Conservation (phyloP, 2,797 vertebrate species). For the Mallotus villosus region DNA sequence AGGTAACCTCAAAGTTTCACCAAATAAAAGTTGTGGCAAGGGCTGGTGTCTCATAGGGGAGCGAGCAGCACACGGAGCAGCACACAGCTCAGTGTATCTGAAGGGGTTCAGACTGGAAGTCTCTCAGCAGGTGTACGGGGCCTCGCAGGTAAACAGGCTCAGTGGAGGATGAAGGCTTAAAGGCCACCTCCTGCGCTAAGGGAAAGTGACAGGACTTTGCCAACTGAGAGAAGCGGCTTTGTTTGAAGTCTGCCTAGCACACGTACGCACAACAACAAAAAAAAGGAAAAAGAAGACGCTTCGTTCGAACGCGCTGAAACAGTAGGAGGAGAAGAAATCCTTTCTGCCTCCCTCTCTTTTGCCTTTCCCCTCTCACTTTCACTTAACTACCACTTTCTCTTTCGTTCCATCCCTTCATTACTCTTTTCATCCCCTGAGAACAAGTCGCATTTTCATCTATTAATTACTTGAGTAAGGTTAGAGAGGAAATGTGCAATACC, state of each 20-base stretch:
- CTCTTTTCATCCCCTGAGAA: slow-evolving; percentile 14
- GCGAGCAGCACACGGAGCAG: not conserved
- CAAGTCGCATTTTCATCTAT: slow-evolving; percentile 12
- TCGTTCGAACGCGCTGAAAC: slow-evolving; percentile 11
- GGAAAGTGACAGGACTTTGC: slow-evolving; percentile 39
- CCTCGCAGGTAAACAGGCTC: slow-evolving; percentile 28
- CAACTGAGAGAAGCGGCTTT: slow-evolving; percentile 22
- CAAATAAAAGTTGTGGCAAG: not conserved
- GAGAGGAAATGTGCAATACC: slow-evolving; percentile 13
- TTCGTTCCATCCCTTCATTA: not conserved
- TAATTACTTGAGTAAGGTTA: slow-evolving; percentile 33
- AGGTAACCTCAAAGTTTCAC: not conserved
- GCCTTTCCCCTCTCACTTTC: slow-evolving; percentile 5
- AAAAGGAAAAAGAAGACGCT: slow-evolving; percentile 11
- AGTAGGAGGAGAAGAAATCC: slow-evolving; percentile 10
- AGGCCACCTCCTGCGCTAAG: slow-evolving; percentile 18
- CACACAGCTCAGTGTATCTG: slow-evolving; percentile 10
- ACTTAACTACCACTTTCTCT: not conserved
- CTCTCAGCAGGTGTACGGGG: slow-evolving; percentile 27
- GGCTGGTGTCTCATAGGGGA: not conserved
- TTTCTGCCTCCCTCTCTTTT: slow-evolving; percentile 5
- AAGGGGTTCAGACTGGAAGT: slow-evolving; percentile 16
- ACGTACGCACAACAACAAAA: too few species aligned
- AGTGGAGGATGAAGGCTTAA: slow-evolving; percentile 26
- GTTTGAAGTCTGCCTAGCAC: slow-evolving; percentile 18